phyloP scores from a whole-genome alignment of 2,113 vertebrate genomes.

The Sylvilagus bachmani region DNA sequence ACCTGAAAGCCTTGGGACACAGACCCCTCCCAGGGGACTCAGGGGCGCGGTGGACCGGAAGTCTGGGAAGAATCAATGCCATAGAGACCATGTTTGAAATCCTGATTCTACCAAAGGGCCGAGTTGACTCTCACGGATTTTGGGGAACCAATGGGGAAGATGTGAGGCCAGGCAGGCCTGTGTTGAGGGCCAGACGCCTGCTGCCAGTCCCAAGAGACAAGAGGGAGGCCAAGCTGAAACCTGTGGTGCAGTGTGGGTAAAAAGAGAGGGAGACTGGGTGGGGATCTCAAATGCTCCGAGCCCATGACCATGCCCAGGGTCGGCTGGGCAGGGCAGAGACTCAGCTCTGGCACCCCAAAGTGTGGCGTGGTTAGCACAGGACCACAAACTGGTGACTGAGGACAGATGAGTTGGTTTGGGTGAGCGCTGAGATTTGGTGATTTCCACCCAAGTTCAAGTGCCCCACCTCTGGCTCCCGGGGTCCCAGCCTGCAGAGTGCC shows the following conservation, averaged over 20 bases:
- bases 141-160: background rate
- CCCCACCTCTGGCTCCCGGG: background rate
- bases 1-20: background rate
- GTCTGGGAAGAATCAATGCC: background rate
- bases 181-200: too few relatives aligned
- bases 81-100: background rate
- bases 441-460: background rate
- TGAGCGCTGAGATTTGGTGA: background rate
- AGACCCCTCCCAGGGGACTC: background rate
- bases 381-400: rapidly evolving
- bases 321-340: background rate
- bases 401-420: background rate
- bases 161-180: rapidly evolving
- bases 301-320: background rate
- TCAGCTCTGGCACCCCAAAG: background rate
- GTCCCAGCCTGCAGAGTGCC: too few relatives aligned
- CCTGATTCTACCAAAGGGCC: background rate
- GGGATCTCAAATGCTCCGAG: background rate
- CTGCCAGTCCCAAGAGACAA: background rate
- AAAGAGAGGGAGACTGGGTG: background rate
- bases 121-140: too few relatives aligned
- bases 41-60: background rate
- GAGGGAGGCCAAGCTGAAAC: background rate
- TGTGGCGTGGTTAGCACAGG: background rate
- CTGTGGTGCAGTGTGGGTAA: rapidly evolving